Evolutionary conservation across 1,140 invertebrate genomes (phyloP), one percentile per base, ranked within the genome.

Genomic region (Leptinotarsa undecemlineata): DNA sequence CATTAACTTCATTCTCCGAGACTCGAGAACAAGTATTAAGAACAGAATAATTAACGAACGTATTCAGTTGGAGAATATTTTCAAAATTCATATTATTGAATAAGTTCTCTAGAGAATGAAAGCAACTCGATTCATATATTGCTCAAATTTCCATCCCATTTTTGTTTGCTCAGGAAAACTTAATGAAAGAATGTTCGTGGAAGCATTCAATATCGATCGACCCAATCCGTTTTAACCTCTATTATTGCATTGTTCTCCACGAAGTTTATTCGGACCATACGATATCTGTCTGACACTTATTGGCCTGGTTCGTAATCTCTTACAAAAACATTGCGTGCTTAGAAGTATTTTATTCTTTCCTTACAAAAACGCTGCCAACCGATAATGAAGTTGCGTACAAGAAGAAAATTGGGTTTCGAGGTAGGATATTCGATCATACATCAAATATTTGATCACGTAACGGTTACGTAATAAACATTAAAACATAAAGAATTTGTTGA

Each of bases 241-340:
- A 57, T 57, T 19, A 57, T 57, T 57, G 17, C 51, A 57, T 57
- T 19, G 51, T 57, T 19, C 51, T 57, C 4, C 15, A 19, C n/a
- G 51, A 57, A 57, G 51, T 57, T 57, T 57, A 57, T 57, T n/a
- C n/a, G 51, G 51, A 57, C 51, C 51, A 15, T 57, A 57, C 14
- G 51, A 57, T 57, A 57, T 57, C 51, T 57, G 51, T 57, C 51
- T 57, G 51, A 57, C 51, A 57, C 51, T 57, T 57, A 57, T 57
- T 57, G 51, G 51, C 51, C 51, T 57, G 15, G 51, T 57, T 57
- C 51, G 51, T 57, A 57, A 57, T 57, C 51, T 57, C 51, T 57
- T 57, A 57, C 51, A 57, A 8, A 5, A 57, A 57, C 6, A 57
- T 57, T 17, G 51, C 51, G 51, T 57, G 51, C 51, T 57, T 8